Evolutionary conservation across 2,888 invertebrate genomes (phyloP).

Genomic region (Atethmia centrago): DNA sequence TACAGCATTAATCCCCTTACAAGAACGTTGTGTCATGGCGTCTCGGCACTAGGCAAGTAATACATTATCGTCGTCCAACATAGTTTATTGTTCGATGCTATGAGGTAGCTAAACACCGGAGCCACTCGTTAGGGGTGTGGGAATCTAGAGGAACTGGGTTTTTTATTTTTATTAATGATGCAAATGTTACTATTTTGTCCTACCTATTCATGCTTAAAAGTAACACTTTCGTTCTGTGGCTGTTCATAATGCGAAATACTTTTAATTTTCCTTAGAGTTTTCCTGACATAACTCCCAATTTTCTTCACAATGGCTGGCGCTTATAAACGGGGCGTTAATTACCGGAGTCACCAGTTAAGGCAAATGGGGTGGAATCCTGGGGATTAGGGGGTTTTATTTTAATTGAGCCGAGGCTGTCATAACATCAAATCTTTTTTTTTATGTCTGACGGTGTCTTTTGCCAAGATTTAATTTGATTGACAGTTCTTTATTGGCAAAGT

Average conservation of each 20-base stretch:
- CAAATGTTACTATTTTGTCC: neutral
- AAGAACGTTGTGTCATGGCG: constrained; percentile 44
- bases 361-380: constrained; percentile 8
- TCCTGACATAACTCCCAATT: neutral
- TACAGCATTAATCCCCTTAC: constrained; percentile 43
- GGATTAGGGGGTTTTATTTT: constrained; percentile 17
- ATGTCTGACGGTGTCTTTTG: constrained; percentile 2
- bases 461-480: constrained; percentile 33
- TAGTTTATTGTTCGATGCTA: constrained; percentile 37
- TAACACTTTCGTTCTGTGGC: neutral
- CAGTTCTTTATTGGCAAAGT: constrained; percentile 40
- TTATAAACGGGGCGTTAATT: constrained; percentile 22
- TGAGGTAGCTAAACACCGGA: constrained; percentile 35
- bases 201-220: neutral
- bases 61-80: constrained; percentile 53
- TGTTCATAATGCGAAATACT: neutral
- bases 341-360: constrained; percentile 8
- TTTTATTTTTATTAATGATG: neutral
- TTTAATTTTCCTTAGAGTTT: constrained; percentile 4
- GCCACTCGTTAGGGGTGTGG: constrained; percentile 45
- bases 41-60: constrained; percentile 32
- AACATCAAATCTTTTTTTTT: constrained; percentile 19
- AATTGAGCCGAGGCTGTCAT: constrained; percentile 28
- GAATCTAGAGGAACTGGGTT: neutral
- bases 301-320: constrained; percentile 30